Evolutionary conservation across 2,888 invertebrate genomes (phyloP).

Genomic region (Augochlorella aurata): DNA sequence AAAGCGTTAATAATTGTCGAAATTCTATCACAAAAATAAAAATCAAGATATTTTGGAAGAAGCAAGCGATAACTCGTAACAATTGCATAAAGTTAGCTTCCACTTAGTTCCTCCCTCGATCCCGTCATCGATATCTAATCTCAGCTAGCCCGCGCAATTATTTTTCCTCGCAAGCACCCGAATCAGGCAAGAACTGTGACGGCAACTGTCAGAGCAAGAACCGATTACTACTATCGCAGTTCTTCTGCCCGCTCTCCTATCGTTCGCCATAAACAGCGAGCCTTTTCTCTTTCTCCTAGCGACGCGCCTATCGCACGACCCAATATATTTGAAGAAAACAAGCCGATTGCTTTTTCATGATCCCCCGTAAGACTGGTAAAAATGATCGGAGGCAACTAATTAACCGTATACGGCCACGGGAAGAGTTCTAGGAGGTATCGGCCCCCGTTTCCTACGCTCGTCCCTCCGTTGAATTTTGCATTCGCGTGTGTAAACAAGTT

Average conservation of each 20-base stretch:
- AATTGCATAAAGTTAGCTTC: too few relatives aligned
- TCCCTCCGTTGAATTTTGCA: slow-evolving; percentile 55
- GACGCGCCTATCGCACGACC: slow-evolving; percentile 2
- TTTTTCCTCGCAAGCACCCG: not conserved
- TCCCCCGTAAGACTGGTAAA: slow-evolving; percentile 17
- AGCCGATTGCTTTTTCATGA: not conserved
- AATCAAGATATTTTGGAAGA: too few relatives aligned
- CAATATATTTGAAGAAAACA: slow-evolving; percentile 5
- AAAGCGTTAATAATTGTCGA: too few relatives aligned
- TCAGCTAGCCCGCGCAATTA: not conserved
- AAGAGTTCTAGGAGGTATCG: slow-evolving; percentile 20
- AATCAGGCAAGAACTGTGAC: not conserved
- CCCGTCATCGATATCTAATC: not conserved
- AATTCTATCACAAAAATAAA: too few relatives aligned
- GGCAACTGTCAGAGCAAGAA: not conserved
- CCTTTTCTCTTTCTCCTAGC: not conserved
- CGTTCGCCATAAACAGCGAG: not conserved
- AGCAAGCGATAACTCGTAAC: too few relatives aligned
- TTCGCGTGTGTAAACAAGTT: slow-evolving; percentile 59
- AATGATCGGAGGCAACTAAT: slow-evolving; percentile 25
- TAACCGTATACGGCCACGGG: slow-evolving; percentile 30
- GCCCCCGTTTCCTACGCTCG: not conserved
- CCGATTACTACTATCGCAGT: not conserved
- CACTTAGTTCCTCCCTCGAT: too few relatives aligned
- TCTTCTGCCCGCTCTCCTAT: not conserved